Conservation (phyloP, 1,140 invertebrate species). For the Ctenoplectra terminalis region DNA sequence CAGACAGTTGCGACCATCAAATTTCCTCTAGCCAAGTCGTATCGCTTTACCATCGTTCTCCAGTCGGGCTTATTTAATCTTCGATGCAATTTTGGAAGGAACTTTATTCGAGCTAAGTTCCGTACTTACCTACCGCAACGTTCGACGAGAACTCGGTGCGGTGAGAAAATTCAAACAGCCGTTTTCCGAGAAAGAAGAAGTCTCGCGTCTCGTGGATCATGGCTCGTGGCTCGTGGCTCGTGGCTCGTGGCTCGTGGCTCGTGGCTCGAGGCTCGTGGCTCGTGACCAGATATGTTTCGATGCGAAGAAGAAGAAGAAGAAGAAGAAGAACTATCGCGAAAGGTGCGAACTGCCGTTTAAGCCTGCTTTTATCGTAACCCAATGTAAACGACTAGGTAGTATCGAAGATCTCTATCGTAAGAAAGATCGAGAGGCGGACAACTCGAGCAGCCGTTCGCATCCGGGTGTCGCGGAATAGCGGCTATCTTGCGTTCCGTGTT, state of each 20-base stretch:
- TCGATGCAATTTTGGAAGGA: neutral
- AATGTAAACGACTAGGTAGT: slow-evolving; percentile 44
- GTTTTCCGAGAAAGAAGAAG: neutral
- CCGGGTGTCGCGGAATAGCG: slow-evolving; percentile 49
- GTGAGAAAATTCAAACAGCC: neutral
- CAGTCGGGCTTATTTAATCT: neutral
- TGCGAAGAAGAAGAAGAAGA: slow-evolving; percentile 27
- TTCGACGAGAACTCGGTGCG: neutral
- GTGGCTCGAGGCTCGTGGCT: no score
- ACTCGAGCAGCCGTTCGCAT: slow-evolving; percentile 32
- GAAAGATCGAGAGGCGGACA: slow-evolving; percentile 46
- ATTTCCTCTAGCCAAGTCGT: neutral
- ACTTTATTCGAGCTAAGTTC: neutral
- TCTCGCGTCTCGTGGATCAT: no score
- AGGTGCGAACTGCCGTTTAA: slow-evolving; percentile 23
- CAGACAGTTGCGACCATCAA: neutral
- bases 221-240: no score
- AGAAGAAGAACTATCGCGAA: no score
- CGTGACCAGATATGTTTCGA: neutral
- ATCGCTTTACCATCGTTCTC: neutral
- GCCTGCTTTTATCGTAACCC: slow-evolving; percentile 16
- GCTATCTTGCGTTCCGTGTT: slow-evolving; percentile 41
- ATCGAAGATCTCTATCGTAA: slow-evolving; percentile 54
- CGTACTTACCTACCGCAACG: no score
- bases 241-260: no score